Base-by-base conservation (phyloP, 1,140 invertebrate genomes). In the Catajapyx aquilonaris region DNA sequence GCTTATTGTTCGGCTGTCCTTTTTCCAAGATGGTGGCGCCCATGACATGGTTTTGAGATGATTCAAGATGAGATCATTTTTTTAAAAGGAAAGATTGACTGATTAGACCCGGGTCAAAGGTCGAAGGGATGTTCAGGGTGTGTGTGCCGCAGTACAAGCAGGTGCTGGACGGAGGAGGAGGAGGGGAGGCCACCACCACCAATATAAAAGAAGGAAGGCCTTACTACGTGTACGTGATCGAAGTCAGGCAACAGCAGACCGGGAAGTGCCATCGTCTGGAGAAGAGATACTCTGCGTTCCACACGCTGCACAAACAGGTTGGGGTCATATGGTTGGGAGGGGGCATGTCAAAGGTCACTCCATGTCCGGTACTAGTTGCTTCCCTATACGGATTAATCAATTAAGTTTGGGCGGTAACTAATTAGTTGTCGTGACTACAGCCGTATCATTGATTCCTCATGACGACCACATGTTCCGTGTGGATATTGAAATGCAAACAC, bases 251-350 rank as follows among this genome's bases (percentile, higher is more conserved):
- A n/a, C n/a, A 52, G 43, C 44, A 60, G 21, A 51, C 59, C 31
- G 61, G 61, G 10, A 48, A 49, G 20, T 57, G 51, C 40, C 57
- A 65, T 46, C 52, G 46, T 33, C 48, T 68, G 21, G 65, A 71
- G 43, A 65, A 58, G 48, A 52, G 68, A 52, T 71, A 71, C 44
- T 65, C 64, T 40, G 63, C 67, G 48, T 71, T 71, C 52, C 67
- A 65, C 41, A 54, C 59, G n/a, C 47, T 71, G n/a, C 66, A 70
- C 49, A 60, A 66, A 40, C 57, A 61, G 56, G 66, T 69, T 56
- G 45, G 49, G 22, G 22, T 5, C 17, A 28, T 13, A 21, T 33
- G 5, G 13, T 16, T 4, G 19, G 18, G 10, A 13, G 18, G 9
- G 5, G n/a, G 16, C 25, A 28, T n/a, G 9, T 28, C n/a, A 10